Evolutionary conservation across 2,888 invertebrate genomes (phyloP).

Genomic region (Dascillus cervinus): DNA sequence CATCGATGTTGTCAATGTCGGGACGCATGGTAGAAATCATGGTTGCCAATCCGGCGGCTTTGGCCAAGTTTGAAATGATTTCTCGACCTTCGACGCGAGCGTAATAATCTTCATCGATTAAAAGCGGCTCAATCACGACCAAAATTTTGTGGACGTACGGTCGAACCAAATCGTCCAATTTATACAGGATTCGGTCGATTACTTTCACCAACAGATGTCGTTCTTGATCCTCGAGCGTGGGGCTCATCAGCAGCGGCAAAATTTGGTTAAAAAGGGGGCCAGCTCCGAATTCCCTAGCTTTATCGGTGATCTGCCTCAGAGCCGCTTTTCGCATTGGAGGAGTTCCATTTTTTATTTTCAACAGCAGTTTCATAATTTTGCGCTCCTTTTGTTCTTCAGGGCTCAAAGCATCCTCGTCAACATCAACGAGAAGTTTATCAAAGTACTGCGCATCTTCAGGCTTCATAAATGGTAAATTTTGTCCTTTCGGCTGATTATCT

Average conservation of each 20-base stretch:
- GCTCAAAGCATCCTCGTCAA: constrained; percentile 91
- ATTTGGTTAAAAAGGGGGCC: constrained; percentile 99
- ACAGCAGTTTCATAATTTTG: constrained; percentile 95
- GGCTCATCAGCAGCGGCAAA: constrained; percentile 97
- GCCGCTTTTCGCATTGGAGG: constrained; percentile 99
- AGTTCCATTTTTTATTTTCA: constrained; percentile 99
- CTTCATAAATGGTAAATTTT: constrained; percentile 96
- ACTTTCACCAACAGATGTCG: constrained; percentile 97
- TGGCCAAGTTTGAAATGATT: constrained; percentile 97
- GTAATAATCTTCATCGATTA: constrained; percentile 99
- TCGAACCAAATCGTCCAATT: constrained; percentile 94
- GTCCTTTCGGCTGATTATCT: constrained; percentile 94
- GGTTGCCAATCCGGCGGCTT: constrained; percentile 97
- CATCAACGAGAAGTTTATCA: constrained; percentile 94
- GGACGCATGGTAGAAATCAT: constrained; percentile 99
- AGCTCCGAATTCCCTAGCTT: constrained; percentile 96
- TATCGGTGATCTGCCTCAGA: constrained; percentile 95
- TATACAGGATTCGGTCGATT: constrained; percentile 96
- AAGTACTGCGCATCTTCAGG: constrained; percentile 99
- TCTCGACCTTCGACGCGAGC: constrained; percentile 99
- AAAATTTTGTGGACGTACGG: constrained; percentile 99
- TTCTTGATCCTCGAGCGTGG: constrained; percentile 98
- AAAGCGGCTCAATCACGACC: constrained; percentile 95
- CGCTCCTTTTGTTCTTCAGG: constrained; percentile 98
- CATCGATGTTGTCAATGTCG: constrained; percentile 99